These are phyloP conservation scores for Eulemur albifrons DNA, from an alignment of 2,797 vertebrate genomes.

Conservation along the genomic window DNA sequence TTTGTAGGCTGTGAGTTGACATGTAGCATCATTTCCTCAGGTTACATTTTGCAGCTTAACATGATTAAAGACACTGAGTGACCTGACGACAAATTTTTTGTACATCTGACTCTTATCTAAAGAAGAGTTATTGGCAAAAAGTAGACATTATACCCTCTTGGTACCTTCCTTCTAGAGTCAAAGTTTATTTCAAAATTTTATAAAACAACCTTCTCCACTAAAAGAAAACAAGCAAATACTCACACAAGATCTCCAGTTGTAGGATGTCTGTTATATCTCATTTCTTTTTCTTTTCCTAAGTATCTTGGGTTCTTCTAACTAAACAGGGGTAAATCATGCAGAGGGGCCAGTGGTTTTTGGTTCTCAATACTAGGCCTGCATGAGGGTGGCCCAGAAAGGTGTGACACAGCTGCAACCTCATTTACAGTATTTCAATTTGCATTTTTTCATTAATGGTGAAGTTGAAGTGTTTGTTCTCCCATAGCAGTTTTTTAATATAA, in stretches of 20 bases:
- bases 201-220: neutral
- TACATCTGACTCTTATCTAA: constrained; percentile 41
- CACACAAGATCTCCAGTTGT: neutral
- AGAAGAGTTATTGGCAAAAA: constrained; percentile 8
- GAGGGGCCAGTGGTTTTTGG: neutral
- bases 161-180: neutral
- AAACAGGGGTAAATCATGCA: neutral
- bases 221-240: neutral
- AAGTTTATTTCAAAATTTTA: neutral
- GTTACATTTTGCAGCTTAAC: constrained; percentile 54
- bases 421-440: neutral
- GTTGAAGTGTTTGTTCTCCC: neutral
- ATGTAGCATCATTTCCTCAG: constrained; percentile 24
- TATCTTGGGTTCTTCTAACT: neutral
- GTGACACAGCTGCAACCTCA: neutral
- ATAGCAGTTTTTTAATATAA: neutral
- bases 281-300: neutral
- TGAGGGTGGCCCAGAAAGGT: neutral
- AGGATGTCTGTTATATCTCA: neutral
- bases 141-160: neutral
- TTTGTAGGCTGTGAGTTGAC: constrained; percentile 24
- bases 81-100: constrained; percentile 5
- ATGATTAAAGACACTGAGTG: constrained; percentile 3
- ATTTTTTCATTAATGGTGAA: neutral
- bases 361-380: neutral